A percentile compares a stretch with the other conserved stretches of the same genome.
Evolutionary conservation across 2,888 invertebrate species (phyloP).

Genomic region (Yponomeuta sedellus): DNA sequence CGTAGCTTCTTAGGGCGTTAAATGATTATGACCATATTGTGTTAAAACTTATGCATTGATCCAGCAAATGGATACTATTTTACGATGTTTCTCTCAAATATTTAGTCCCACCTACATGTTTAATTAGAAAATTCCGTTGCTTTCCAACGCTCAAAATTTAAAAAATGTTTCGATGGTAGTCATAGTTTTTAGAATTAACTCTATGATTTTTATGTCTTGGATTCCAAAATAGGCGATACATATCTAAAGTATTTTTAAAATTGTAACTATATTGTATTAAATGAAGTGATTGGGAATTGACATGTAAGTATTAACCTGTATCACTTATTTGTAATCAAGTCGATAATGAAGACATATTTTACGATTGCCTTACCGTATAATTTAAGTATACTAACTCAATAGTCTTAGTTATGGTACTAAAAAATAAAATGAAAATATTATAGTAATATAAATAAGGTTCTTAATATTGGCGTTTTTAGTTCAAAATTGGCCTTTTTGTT

Average conservation of each 20-base stretch:
- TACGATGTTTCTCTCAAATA: neutral
- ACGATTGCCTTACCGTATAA: neutral
- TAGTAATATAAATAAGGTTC: neutral
- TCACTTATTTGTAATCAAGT: neutral
- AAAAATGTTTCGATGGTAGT: conserved; percentile 1
- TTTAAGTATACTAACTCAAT: conserved; percentile 1
- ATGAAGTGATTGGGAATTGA: conserved; percentile 2
- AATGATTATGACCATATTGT: neutral
- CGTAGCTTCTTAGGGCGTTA: too few relatives aligned
- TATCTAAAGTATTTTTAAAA: neutral
- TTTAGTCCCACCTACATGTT: conserved; percentile 4
- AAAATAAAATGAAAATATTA: neutral
- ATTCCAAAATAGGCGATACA: neutral
- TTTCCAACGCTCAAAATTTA: conserved; percentile 5
- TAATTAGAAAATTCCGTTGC: conserved; percentile 4
- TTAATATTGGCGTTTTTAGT: neutral
- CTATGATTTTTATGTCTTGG: neutral
- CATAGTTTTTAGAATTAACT: neutral
- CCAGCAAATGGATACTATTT: neutral
- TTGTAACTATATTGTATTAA: neutral
- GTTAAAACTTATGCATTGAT: neutral
- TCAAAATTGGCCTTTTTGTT: neutral
- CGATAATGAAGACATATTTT: neutral
- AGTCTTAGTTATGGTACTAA: neutral
- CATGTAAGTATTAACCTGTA: neutral